These are phyloP conservation scores for Galeopterus variegatus DNA, from an alignment of 2,113 vertebrate species.

Conservation along the genomic window DNA sequence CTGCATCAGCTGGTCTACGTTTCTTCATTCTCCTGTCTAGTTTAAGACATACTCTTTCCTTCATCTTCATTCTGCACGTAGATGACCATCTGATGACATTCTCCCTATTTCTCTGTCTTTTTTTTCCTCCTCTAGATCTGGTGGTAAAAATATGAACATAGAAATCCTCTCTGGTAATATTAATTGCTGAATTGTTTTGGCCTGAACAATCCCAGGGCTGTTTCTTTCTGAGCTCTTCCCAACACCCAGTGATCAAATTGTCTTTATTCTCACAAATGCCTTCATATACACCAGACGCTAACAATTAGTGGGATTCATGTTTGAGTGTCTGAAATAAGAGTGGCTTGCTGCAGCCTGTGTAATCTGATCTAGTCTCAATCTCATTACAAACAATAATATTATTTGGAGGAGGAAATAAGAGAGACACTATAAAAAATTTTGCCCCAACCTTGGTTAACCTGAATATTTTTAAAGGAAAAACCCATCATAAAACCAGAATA, in stretches of 20 bases:
- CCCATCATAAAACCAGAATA: not conserved
- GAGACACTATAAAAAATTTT: conserved; percentile 33
- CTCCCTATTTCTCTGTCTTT: conserved; percentile 1
- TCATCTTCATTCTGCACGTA: not conserved
- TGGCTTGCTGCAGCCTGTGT: not conserved
- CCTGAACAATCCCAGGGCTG: not conserved
- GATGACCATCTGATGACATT: not conserved
- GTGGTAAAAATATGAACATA: conserved; percentile 28
- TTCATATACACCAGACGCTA: not conserved
- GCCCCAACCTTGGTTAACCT: conserved; percentile 5
- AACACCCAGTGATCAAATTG: conserved; percentile 16
- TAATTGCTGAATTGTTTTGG: not conserved
- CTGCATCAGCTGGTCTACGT: not conserved
- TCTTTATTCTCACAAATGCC: conserved; percentile 1
- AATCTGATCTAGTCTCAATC: not conserved
- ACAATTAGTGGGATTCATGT: not conserved
- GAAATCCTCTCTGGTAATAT: conserved; percentile 29
- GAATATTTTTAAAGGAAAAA: conserved; percentile 58
- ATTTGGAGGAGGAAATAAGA: not conserved
- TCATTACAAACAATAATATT: conserved; percentile 16
- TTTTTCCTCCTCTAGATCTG: conserved; percentile 5
- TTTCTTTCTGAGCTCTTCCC: conserved; percentile 11
- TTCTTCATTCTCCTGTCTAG: not conserved
- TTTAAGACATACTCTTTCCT: not conserved
- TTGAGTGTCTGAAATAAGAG: conserved; percentile 38